Evolutionary conservation across 2,888 invertebrate species (phyloP).

Genomic region (Crioceris asparagi): DNA sequence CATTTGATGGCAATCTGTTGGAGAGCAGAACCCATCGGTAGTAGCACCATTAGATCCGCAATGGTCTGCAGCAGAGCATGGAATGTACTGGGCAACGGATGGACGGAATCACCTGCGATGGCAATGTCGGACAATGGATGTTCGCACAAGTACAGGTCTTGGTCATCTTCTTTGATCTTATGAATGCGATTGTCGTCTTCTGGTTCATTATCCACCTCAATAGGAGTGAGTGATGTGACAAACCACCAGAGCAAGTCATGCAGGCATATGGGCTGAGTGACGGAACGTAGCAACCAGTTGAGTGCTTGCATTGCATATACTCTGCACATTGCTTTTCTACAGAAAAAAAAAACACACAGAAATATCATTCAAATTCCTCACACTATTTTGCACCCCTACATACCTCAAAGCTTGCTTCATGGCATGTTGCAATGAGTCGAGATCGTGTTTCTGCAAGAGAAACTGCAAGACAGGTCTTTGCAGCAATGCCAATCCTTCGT

Average conservation of each 20-base stretch:
- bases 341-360: slow-evolving; percentile 6
- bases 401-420: slow-evolving; percentile 77
- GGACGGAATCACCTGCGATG: slow-evolving; percentile 59
- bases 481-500: slow-evolving; percentile 48
- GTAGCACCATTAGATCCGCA: slow-evolving; percentile 79
- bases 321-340: slow-evolving; percentile 61
- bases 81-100: slow-evolving; percentile 52
- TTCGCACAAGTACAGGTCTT: slow-evolving; percentile 55
- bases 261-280: slow-evolving; percentile 81
- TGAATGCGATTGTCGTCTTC: slow-evolving; percentile 44
- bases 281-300: slow-evolving; percentile 88
- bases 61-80: slow-evolving; percentile 84
- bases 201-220: slow-evolving; percentile 41
- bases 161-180: slow-evolving; percentile 32
- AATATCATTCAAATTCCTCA: not conserved
- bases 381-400: slow-evolving; percentile 35
- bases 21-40: slow-evolving; percentile 78
- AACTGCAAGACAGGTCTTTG: slow-evolving; percentile 81
- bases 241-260: slow-evolving; percentile 98
- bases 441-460: slow-evolving; percentile 73
- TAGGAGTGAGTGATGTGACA: slow-evolving; percentile 67
- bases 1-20: slow-evolving; percentile 89
- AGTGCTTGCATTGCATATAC: slow-evolving; percentile 88
- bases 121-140: slow-evolving; percentile 72
- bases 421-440: slow-evolving; percentile 70